A percentile compares a stretch with the other conserved stretches of the same genome.
phyloP scores from a whole-genome alignment of 1,140 invertebrate genomes.

The Heterodera carotae region DNA sequence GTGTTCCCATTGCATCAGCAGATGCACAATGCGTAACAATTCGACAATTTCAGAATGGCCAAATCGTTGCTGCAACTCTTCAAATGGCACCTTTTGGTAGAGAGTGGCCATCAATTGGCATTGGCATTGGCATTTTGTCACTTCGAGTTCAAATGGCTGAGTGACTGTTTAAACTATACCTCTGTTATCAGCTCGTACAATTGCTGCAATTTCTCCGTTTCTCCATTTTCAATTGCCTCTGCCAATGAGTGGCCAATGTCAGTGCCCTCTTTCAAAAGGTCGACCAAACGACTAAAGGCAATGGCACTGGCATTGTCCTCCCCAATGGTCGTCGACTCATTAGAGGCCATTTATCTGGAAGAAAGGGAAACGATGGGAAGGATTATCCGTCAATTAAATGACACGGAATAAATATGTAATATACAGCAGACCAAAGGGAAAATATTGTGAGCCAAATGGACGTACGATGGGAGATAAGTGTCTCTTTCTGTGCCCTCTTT shows the following conservation, averaged over 20 bases:
- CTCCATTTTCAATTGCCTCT: conserved; percentile 39
- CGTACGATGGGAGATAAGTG: neutral
- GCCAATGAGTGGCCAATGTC: neutral
- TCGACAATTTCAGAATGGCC: conserved; percentile 19
- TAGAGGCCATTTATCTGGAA: neutral
- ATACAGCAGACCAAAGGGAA: neutral
- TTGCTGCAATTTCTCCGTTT: conserved; percentile 51
- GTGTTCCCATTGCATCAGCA: conserved; percentile 63
- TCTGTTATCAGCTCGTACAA: conserved; percentile 55
- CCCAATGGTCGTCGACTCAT: conserved; percentile 4
- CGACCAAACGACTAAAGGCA: neutral
- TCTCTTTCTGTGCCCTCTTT: neutral
- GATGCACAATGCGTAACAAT: conserved; percentile 50
- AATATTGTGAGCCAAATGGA: neutral
- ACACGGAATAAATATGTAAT: too few species aligned
- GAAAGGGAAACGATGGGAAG: neutral
- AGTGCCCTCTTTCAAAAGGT: neutral
- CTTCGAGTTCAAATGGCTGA: neutral
- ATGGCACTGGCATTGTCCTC: neutral
- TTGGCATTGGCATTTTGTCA: conserved; percentile 18
- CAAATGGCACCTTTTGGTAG: conserved; percentile 42
- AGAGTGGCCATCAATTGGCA: too few species aligned
- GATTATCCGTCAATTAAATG: neutral
- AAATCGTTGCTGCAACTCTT: conserved; percentile 41
- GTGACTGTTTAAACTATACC: conserved; percentile 32